Evolutionary conservation across 2,797 vertebrate genomes (phyloP), one percentile per base, ranked within the genome.

Genomic region (Decapterus maruadsi): DNA sequence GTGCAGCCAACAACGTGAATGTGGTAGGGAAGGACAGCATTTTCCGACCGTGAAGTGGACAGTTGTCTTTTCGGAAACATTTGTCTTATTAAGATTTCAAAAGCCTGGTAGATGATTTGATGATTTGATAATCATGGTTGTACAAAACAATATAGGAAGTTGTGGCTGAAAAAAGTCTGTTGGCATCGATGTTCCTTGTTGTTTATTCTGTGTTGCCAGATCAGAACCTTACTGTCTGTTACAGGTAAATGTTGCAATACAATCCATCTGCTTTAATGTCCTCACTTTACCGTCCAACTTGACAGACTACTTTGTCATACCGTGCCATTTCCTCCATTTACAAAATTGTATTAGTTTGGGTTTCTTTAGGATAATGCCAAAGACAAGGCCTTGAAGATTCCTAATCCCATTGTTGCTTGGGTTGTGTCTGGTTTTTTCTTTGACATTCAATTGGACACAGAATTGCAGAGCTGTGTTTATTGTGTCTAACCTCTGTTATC

Each of bases 401-500:
- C 14, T 22, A 12, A 50, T 26, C 42, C 1, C 6, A 17, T 13
- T 1, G 8, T 66, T 66, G 11, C 26, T 62, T 13, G 13, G 19
- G n/a, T 29, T 34, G 31, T 42, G 20, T 59, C 72, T n/a, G n/a
- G n/a, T n/a, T n/a, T n/a, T n/a, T 13, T 2, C 40, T 16, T 3
- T 19, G 19, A 64, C 12, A 9, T 67, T 7, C 19, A 40, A 46
- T 51, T 20, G 14, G 8, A 38, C 17, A 29, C 7, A 19, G 13
- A 54, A 22, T 62, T 59, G 19, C 6, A 11, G 22, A 46, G 31
- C n/a, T 51, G 16, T 13, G 29, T 14, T 50, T 40, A 38, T 40
- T 81, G 31, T 61, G 67, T 78, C 76, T 64, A 40, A 72, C 19
- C 36, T 51, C 19, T 55, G 43, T 38, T 68, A 79, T 69, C 34